Evolutionary conservation across 2,888 invertebrate species (phyloP).

Genomic region (Macrosiphum euphorbiae): DNA sequence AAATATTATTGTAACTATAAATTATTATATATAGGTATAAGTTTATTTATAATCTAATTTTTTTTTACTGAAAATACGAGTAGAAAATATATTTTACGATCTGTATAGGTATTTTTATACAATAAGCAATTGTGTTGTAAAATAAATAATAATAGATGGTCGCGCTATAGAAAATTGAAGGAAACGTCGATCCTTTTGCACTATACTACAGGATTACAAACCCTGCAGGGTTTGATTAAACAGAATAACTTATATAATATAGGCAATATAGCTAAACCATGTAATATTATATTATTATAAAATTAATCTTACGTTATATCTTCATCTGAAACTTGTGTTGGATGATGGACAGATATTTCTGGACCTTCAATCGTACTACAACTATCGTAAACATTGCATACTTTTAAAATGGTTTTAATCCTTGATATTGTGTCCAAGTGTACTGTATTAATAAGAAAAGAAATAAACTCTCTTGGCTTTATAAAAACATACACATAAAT

Average conservation of each 20-base stretch:
- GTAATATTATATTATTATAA: background rate
- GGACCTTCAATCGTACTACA: constrained; percentile 58
- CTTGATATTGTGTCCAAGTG: background rate
- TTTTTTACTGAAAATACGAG: background rate
- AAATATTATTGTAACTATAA: background rate
- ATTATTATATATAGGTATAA: too few relatives aligned
- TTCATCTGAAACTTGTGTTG: background rate
- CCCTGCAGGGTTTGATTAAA: background rate
- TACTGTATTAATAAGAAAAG: background rate
- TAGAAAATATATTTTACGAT: background rate
- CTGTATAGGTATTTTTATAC: too few relatives aligned
- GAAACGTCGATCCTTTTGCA: background rate
- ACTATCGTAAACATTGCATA: constrained; percentile 49
- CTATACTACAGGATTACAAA: background rate
- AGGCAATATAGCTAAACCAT: too few relatives aligned
- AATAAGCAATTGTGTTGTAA: background rate
- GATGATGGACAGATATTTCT: constrained; percentile 38
- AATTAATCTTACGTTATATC: constrained; percentile 29
- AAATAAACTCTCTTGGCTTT: background rate
- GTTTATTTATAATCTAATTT: background rate
- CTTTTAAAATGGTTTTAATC: constrained; percentile 54
- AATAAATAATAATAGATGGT: background rate
- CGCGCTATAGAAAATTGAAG: background rate
- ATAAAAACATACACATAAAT: background rate
- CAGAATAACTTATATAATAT: background rate